A percentile compares a stretch with the other conserved stretches of the same genome.
phyloP scores from a whole-genome alignment of 1,140 invertebrate genomes.

The Coboldia fuscipes region DNA sequence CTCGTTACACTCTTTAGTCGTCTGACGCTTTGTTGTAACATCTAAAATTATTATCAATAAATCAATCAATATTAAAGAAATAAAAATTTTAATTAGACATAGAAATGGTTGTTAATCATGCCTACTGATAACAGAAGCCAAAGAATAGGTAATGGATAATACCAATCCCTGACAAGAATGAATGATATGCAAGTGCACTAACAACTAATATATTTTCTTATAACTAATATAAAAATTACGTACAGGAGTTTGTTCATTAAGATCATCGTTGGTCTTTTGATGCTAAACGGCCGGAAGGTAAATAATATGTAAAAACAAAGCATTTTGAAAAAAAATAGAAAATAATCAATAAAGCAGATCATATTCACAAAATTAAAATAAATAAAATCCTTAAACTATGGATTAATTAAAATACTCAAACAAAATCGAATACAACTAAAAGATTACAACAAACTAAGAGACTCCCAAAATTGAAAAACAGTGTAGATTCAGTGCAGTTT shows the following conservation, averaged over 20 bases:
- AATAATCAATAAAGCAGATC: neutral
- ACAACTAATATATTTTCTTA: neutral
- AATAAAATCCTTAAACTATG: neutral
- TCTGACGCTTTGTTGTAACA: no score
- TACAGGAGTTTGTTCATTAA: conserved; percentile 20
- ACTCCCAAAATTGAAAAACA: no score
- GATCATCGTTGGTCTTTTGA: neutral
- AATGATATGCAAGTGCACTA: neutral
- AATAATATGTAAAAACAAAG: conserved; percentile 1
- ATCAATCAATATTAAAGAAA: neutral
- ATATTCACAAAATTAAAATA: neutral
- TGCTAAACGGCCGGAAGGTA: no score
- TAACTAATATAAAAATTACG: conserved; percentile 15
- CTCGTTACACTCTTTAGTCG: no score
- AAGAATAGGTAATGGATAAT: no score
- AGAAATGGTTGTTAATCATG: no score
- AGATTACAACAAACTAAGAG: conserved; percentile 10
- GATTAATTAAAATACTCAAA: neutral
- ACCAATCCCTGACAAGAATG: no score
- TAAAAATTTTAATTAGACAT: neutral
- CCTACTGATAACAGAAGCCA: no score
- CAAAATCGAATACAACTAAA: neutral
- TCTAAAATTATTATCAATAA: neutral
- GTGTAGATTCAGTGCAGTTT: no score
- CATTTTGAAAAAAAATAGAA: conserved; percentile 2